Conservation (phyloP, 2,888 invertebrate species). For the Cephus sareptanus region DNA sequence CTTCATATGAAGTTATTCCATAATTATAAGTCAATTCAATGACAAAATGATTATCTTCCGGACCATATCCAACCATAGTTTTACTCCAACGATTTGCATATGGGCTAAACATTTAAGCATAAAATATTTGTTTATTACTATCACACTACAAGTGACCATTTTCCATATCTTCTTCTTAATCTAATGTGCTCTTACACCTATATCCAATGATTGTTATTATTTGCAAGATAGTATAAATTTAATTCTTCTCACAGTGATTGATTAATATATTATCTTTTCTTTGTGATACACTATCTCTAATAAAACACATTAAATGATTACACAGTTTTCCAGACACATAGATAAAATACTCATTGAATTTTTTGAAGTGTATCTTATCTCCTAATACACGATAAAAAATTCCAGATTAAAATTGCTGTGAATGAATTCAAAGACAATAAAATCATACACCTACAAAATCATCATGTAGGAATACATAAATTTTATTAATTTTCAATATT, state of each 20-base stretch:
- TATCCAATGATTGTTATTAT: background rate
- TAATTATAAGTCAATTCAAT: conserved; percentile 98
- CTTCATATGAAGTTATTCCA: conserved; percentile 85
- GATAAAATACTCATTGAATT: background rate
- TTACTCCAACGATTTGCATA: conserved; percentile 99
- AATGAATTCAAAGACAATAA: background rate
- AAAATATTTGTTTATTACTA: background rate
- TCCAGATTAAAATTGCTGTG: background rate
- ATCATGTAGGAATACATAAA: background rate
- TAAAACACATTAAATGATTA: background rate
- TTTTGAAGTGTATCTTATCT: background rate
- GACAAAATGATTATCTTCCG: conserved; percentile 94
- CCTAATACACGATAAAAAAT: background rate
- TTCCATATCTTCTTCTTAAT: background rate
- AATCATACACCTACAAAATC: background rate
- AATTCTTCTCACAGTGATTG: background rate
- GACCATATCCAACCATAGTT: conserved; percentile 98
- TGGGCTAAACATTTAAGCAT: conserved; percentile 73
- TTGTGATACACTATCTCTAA: background rate
- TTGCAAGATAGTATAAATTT: background rate
- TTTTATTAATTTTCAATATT: background rate
- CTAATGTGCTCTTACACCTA: background rate
- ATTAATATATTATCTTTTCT: background rate
- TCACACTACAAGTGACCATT: background rate
- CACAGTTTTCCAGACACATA: fast-evolving